Conservation (phyloP, 1,140 invertebrate species). For the Cheumatopsyche charites region DNA sequence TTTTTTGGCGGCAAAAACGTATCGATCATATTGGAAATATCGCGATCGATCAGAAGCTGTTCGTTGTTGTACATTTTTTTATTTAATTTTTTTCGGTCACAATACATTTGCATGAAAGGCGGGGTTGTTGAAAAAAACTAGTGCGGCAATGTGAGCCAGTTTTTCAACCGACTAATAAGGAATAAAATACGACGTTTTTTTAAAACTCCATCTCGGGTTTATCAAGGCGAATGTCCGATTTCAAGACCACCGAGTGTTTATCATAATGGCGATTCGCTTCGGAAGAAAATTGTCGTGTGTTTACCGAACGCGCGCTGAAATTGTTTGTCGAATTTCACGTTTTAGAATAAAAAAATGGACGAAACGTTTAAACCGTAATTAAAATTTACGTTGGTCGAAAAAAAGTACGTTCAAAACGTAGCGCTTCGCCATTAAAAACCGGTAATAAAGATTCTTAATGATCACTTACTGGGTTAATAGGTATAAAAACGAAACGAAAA, state of each 20-base stretch:
- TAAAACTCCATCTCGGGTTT: background rate
- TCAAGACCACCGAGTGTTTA: conserved; percentile 27
- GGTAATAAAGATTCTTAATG: conserved; percentile 18
- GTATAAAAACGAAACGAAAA: conserved; percentile 11
- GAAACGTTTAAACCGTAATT: conserved; percentile 13
- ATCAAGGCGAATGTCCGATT: conserved; percentile 41
- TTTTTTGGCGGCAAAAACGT: background rate
- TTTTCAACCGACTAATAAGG: conserved; percentile 31
- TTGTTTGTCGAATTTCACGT: background rate
- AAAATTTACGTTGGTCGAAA: background rate
- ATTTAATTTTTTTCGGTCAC: too few species aligned
- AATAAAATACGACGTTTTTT: conserved; percentile 36
- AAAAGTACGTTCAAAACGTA: conserved; percentile 10
- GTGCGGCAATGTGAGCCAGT: conserved; percentile 29
- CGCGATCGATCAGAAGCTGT: background rate
- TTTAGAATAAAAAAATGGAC: conserved; percentile 5
- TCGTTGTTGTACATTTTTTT: conserved; percentile 4
- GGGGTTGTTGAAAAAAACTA: background rate
- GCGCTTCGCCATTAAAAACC: conserved; percentile 1
- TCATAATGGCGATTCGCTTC: background rate
- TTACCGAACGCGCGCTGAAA: background rate
- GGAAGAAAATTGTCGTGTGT: background rate
- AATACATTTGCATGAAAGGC: too few species aligned
- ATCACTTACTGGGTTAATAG: conserved; percentile 15
- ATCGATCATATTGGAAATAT: conserved; percentile 15